These are phyloP conservation scores for Hypocryptadius cinnamomeus DNA, from an alignment of 2,113 vertebrate species.

Conservation along the genomic window DNA sequence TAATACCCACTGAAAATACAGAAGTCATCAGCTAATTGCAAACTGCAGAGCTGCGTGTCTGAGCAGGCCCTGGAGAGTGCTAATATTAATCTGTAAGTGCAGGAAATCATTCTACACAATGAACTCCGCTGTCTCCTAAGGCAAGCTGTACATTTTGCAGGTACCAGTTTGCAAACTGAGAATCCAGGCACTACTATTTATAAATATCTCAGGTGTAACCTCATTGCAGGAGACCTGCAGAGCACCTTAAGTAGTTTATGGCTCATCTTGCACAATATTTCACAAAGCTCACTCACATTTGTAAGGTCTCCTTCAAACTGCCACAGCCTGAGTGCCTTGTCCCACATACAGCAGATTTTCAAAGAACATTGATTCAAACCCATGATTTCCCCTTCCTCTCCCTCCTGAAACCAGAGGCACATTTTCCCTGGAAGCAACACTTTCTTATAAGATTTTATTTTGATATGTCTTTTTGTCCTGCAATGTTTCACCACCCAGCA, in stretches of 20 bases:
- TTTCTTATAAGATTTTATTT: constrained; percentile 9
- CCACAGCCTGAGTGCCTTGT: neutral
- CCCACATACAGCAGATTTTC: neutral
- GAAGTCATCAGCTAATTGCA: neutral
- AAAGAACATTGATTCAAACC: neutral
- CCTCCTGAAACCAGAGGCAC: neutral
- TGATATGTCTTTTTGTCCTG: constrained; percentile 21
- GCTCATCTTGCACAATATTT: neutral
- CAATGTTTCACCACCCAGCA: neutral
- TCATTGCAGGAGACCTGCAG: neutral
- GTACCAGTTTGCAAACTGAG: neutral
- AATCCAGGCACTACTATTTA: neutral
- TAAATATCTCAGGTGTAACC: neutral
- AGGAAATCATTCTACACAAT: neutral
- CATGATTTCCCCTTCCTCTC: neutral
- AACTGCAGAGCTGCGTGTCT: neutral
- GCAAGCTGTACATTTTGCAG: neutral
- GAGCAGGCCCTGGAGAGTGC: neutral
- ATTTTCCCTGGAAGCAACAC: neutral
- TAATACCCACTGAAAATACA: neutral
- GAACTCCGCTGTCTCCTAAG: neutral
- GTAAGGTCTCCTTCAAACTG: neutral
- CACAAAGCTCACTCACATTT: neutral
- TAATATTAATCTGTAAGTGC: neutral
- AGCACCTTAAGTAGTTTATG: neutral